These are phyloP conservation scores for Eupsittula cactorum DNA, from an alignment of 2,113 vertebrate genomes.

Conservation along the genomic window DNA sequence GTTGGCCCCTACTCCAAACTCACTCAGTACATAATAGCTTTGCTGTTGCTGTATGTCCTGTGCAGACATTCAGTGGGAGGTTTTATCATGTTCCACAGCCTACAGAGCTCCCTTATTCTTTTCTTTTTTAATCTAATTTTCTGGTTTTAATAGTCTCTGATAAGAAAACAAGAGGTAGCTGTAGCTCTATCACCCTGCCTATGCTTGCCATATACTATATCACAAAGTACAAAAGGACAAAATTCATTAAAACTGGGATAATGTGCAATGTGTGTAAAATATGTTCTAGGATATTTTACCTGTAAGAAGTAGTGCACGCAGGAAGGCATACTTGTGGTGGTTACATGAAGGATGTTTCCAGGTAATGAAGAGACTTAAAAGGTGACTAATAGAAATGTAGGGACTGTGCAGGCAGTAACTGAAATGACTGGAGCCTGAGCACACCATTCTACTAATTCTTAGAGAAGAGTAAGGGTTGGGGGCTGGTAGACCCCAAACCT, in stretches of 20 bases:
- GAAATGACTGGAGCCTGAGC: not conserved
- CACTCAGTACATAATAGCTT: conserved; percentile 7
- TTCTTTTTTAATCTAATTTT: conserved; percentile 36
- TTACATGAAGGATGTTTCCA: not conserved
- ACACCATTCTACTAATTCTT: not conserved
- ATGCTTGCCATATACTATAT: not conserved
- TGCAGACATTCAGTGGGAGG: conserved; percentile 46
- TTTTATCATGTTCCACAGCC: conserved; percentile 45
- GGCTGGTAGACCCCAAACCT: accelerated
- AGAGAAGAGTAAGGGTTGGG: not conserved
- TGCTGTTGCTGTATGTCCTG: not conserved
- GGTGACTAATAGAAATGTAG: not conserved
- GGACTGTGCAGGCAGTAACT: not conserved
- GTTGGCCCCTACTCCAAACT: not conserved
- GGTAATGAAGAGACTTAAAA: not conserved
- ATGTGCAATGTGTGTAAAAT: not conserved
- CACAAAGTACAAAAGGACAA: not conserved
- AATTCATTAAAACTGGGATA: not conserved
- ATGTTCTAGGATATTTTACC: not conserved
- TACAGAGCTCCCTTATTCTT: conserved; percentile 10
- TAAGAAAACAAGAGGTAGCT: conserved; percentile 35
- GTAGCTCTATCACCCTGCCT: not conserved
- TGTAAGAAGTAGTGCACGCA: not conserved
- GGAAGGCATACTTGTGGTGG: not conserved
- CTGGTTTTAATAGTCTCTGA: conserved; percentile 25